A percentile compares a stretch with the other conserved stretches of the same genome.
These are phyloP conservation scores for Pocillopora meandrina DNA, from an alignment of 92 coral and sea anemone genomes.

Conservation along the genomic window DNA sequence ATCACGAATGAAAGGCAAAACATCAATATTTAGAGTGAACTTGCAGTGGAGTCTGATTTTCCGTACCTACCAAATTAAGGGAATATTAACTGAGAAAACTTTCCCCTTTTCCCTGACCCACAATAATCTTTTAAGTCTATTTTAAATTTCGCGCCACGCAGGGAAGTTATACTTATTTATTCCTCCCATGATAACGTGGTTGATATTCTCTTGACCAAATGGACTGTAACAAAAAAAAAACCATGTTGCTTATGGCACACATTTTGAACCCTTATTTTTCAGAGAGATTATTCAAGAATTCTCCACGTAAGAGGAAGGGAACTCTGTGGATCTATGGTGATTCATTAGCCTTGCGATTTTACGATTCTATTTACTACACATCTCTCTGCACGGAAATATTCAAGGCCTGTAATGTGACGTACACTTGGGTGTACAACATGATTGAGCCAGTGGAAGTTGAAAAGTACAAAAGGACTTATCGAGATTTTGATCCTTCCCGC, in stretches of 20 bases:
- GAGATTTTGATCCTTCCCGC: conserved; percentile 44
- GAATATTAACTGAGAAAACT: no score
- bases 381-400: conserved; percentile 72
- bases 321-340: conserved; percentile 94
- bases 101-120: no score
- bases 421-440: conserved; percentile 84
- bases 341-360: conserved; percentile 77
- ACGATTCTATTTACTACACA: conserved; percentile 65
- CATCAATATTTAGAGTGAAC: no score
- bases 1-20: no score
- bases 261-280: background rate
- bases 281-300: conserved; percentile 31
- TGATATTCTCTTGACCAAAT: no score
- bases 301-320: conserved; percentile 57
- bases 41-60: no score
- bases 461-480: conserved; percentile 43
- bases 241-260: background rate
- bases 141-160: no score
- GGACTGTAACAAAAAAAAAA: no score
- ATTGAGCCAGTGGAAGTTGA: conserved; percentile 56
- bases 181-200: no score
- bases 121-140: no score
- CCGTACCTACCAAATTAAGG: no score
- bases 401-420: conserved; percentile 69
- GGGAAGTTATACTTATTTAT: no score